phyloP scores from a whole-genome alignment of 2,888 invertebrate species.

The Globia sparganii region DNA sequence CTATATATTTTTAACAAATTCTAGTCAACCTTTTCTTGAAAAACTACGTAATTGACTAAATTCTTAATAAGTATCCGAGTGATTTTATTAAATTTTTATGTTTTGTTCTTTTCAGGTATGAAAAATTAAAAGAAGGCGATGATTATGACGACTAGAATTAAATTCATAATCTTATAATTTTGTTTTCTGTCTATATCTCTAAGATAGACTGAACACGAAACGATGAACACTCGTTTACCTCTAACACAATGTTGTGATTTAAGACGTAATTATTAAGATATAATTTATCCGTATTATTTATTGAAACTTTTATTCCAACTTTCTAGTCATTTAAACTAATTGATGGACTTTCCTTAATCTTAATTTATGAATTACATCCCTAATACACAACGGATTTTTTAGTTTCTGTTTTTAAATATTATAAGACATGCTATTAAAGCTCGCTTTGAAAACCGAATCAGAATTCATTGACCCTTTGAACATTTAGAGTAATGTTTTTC shows the following conservation, averaged over 20 bases:
- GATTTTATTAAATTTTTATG: neutral
- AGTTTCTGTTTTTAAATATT: neutral
- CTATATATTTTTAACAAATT: neutral
- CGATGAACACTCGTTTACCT: neutral
- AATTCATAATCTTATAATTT: neutral
- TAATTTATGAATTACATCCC: neutral
- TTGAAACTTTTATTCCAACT: neutral
- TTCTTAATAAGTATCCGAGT: neutral
- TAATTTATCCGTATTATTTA: neutral
- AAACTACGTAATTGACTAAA: neutral
- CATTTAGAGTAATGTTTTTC: neutral
- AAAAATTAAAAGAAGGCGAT: neutral
- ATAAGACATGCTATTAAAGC: too few species aligned
- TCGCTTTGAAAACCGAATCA: neutral
- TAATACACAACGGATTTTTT: neutral
- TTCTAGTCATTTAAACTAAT: constrained; percentile 13
- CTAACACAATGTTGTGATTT: neutral
- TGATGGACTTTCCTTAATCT: neutral
- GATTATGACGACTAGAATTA: neutral
- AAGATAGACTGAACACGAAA: neutral
- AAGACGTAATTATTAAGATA: neutral
- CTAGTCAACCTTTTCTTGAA: neutral
- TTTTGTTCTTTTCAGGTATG: neutral
- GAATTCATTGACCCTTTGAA: neutral
- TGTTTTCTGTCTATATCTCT: neutral